Percentiles rank a stretch among this genome's conserved stretches.
phyloP scores from a whole-genome alignment of 2,888 invertebrate species.

The Notocelia uddmanniana region DNA sequence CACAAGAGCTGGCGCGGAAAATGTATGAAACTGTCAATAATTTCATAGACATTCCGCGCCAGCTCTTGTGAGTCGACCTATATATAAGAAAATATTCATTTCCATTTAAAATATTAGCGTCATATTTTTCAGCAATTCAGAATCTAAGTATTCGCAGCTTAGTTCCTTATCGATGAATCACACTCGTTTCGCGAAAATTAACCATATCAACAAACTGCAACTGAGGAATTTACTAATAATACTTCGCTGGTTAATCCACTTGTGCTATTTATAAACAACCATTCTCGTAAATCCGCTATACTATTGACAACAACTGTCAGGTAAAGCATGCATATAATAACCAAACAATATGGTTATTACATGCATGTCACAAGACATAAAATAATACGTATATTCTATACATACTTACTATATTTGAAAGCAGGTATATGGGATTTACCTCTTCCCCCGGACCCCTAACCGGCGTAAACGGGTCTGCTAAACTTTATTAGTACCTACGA shows the following conservation, averaged over 20 bases:
- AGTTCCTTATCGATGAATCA: slow-evolving; percentile 30
- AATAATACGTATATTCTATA: no score
- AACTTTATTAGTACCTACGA: no score
- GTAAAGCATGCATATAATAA: background rate
- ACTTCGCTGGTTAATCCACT: slow-evolving; percentile 14
- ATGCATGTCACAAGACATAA: background rate
- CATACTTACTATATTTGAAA: no score
- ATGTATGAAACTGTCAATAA: no score
- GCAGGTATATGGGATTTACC: no score
- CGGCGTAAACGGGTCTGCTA: no score
- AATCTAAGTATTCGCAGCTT: background rate
- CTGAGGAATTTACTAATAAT: slow-evolving; percentile 18
- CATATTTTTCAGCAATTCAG: slow-evolving; percentile 5
- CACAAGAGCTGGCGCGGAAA: no score
- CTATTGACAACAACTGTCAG: slow-evolving; percentile 6
- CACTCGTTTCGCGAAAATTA: background rate
- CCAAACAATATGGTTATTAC: no score
- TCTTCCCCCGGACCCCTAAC: no score
- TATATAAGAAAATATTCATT: no score
- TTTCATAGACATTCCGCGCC: no score
- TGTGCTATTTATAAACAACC: slow-evolving; percentile 17
- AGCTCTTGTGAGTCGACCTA: no score
- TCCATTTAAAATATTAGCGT: background rate
- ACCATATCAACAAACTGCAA: slow-evolving; percentile 25
- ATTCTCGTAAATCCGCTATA: slow-evolving; percentile 17